phyloP scores from a whole-genome alignment of 2,888 invertebrate genomes.

The Elaeidobius kamerunicus region DNA sequence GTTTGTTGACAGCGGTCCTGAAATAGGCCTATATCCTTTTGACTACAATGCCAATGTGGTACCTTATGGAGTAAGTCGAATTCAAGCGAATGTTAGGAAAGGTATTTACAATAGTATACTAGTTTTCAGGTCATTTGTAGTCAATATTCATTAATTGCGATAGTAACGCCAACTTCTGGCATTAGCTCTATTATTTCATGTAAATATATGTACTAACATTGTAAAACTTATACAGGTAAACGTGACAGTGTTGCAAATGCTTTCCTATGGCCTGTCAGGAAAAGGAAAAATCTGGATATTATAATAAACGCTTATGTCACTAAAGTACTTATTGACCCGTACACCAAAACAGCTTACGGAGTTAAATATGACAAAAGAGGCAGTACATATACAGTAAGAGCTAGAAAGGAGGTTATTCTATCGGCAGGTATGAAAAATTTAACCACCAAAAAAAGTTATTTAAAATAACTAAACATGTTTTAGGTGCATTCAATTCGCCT shows the following conservation, averaged over 20 bases:
- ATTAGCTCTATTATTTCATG: too few species aligned
- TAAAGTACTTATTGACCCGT: constrained; percentile 54
- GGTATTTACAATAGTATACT: too few species aligned
- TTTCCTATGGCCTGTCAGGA: constrained; percentile 54
- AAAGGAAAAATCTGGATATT: constrained; percentile 58
- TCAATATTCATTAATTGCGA: too few species aligned
- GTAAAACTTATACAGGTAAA: too few species aligned
- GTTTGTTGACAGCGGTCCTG: constrained; percentile 44
- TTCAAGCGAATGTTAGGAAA: constrained; percentile 49
- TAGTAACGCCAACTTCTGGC: too few species aligned
- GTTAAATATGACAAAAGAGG: constrained; percentile 47
- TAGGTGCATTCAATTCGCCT: constrained; percentile 60
- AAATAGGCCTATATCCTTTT: constrained; percentile 47
- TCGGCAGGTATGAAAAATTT: constrained; percentile 49
- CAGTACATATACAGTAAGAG: constrained; percentile 40
- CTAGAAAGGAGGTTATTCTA: constrained; percentile 56
- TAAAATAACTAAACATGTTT: neutral
- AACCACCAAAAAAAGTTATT: too few species aligned
- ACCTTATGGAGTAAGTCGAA: constrained; percentile 45
- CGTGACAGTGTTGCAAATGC: constrained; percentile 58
- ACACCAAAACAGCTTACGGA: constrained; percentile 49
- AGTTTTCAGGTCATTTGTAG: too few species aligned
- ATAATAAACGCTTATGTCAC: constrained; percentile 55
- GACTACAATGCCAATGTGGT: constrained; percentile 48
- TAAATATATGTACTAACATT: too few species aligned